A percentile compares a stretch with the other conserved stretches of the same genome.
Conservation (phyloP, 2,797 vertebrate species). For the Astyanax mexicanus region DNA sequence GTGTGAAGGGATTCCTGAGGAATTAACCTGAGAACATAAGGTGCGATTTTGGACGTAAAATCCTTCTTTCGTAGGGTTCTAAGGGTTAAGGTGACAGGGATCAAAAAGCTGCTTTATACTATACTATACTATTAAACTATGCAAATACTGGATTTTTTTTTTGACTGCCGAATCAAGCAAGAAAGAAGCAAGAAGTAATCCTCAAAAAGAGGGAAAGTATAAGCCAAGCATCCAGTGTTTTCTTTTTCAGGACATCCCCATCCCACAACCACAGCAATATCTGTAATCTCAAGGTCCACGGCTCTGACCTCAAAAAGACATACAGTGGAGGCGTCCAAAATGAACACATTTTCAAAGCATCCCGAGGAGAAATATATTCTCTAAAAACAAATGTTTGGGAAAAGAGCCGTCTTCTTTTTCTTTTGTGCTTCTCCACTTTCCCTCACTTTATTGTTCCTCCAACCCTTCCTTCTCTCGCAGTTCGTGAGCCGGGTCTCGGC, state of each 20-base stretch:
- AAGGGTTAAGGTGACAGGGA: too few species aligned
- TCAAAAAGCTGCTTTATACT: too few species aligned
- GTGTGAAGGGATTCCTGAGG: too few species aligned
- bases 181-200: neutral
- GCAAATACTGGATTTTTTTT: too few species aligned
- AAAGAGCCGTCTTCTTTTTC: slow-evolving; percentile 47
- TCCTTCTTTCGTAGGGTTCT: too few species aligned
- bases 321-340: slow-evolving; percentile 52
- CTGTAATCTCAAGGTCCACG: slow-evolving; percentile 48
- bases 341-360: slow-evolving; percentile 53
- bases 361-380: slow-evolving; percentile 49
- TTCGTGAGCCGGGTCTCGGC: slow-evolving; percentile 61
- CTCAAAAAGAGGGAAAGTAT: neutral
- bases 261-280: slow-evolving; percentile 51
- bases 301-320: slow-evolving; percentile 52
- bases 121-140: neutral
- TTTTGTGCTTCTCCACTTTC: slow-evolving; percentile 24
- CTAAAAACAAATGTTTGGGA: slow-evolving; percentile 54
- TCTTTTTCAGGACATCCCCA: slow-evolving; percentile 41
- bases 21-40: too few species aligned
- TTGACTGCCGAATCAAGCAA: neutral
- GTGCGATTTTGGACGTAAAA: too few species aligned
- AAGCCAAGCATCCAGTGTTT: slow-evolving; percentile 39
- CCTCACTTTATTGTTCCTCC: slow-evolving; percentile 36
- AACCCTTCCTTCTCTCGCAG: slow-evolving; percentile 8